Percentiles rank a stretch among this genome's conserved stretches.
Evolutionary conservation across 2,113 vertebrate genomes (phyloP).

Genomic region (Xenotilapia longispinis): DNA sequence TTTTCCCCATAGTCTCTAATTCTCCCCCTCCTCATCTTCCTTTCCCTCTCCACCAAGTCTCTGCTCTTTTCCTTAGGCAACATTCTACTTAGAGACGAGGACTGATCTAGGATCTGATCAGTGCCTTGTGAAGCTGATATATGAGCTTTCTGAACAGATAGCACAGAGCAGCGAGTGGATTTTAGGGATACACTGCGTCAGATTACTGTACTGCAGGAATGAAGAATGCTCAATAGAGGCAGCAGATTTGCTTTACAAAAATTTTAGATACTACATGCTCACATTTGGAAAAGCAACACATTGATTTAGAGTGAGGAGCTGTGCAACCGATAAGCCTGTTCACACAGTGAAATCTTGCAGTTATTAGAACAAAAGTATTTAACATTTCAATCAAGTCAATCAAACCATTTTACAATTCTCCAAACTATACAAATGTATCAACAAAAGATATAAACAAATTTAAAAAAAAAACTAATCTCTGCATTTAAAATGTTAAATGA

Average conservation of each 20-base stretch:
- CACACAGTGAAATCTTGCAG: neutral
- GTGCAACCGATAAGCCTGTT: neutral
- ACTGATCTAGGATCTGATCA: constrained; percentile 17
- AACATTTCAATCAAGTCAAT: neutral
- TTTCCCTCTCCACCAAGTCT: neutral
- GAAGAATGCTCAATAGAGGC: neutral
- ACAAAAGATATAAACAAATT: neutral
- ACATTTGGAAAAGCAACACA: neutral
- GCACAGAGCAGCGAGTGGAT: constrained; percentile 14
- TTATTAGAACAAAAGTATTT: neutral
- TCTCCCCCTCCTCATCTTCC: neutral
- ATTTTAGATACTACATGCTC: neutral
- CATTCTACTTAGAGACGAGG: neutral
- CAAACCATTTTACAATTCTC: neutral
- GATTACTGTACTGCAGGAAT: neutral
- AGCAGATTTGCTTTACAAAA: neutral
- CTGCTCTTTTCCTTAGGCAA: constrained; percentile 11
- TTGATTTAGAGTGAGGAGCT: neutral
- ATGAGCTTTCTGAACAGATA: constrained; percentile 26
- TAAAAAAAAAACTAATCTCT: neutral
- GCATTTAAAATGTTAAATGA: neutral
- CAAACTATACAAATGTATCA: neutral
- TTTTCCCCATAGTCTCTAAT: neutral
- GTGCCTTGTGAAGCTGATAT: constrained; percentile 18
- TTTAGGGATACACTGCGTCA: neutral